A percentile compares a stretch with the other conserved stretches of the same genome.
phyloP scores from a whole-genome alignment of 2,888 invertebrate genomes.

The Oasisia sp. region DNA sequence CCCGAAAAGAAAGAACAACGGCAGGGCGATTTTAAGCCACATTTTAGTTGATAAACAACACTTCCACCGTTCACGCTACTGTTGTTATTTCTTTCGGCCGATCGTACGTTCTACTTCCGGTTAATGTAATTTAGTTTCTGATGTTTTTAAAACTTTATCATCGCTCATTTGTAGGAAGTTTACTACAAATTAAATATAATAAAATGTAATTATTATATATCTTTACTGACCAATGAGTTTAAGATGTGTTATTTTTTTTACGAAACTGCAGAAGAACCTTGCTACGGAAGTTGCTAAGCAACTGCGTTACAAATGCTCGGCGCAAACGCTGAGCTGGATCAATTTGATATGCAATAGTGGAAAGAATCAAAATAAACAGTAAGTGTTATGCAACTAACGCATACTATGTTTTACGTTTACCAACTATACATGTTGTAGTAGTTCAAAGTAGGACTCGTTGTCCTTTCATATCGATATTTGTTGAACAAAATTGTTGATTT shows the following conservation, averaged over 20 bases:
- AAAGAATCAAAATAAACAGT: background rate
- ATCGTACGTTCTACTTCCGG: background rate
- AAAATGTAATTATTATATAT: background rate
- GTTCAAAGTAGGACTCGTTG: background rate
- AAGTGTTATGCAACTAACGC: background rate
- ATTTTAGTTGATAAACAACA: conserved; percentile 1
- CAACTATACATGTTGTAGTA: background rate
- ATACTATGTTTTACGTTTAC: background rate
- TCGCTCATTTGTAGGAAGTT: background rate
- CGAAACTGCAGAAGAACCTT: background rate
- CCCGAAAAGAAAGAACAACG: background rate
- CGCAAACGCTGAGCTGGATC: background rate
- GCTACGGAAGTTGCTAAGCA: background rate
- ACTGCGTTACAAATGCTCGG: conserved; percentile 3
- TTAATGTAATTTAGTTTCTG: background rate
- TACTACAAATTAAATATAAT: background rate
- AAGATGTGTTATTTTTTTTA: background rate
- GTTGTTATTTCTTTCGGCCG: background rate
- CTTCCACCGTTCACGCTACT: background rate
- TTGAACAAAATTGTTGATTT: background rate
- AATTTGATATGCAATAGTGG: background rate
- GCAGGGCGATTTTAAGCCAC: background rate
- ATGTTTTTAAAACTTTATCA: background rate
- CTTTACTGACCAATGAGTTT: background rate
- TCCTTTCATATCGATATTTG: background rate